These are phyloP conservation scores for Drosophila ogumai DNA, from an alignment of 1,140 invertebrate species.

Conservation along the genomic window DNA sequence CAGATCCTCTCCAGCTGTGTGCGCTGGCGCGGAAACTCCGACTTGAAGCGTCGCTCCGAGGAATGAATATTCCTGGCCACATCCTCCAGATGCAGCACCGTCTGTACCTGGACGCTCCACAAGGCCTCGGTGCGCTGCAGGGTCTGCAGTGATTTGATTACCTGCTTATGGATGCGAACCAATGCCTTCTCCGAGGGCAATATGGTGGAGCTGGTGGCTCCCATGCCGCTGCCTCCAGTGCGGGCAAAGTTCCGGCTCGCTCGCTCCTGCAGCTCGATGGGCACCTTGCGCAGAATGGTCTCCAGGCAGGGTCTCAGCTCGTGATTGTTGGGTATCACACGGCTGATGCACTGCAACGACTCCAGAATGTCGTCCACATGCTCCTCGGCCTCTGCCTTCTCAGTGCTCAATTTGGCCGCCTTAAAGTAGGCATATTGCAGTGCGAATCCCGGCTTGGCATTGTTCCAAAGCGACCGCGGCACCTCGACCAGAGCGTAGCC, in stretches of 20 bases:
- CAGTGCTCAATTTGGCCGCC: slow-evolving; percentile 97
- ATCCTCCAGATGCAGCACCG: slow-evolving; percentile 94
- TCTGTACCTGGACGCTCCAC: slow-evolving; percentile 94
- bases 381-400: slow-evolving; percentile 98
- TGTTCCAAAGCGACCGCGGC: slow-evolving; percentile 95
- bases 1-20: slow-evolving; percentile 87
- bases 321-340: slow-evolving; percentile 89
- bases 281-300: slow-evolving; percentile 95
- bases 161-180: slow-evolving; percentile 92
- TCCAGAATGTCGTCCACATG: slow-evolving; percentile 97
- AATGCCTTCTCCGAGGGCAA: slow-evolving; percentile 92
- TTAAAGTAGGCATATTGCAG: slow-evolving; percentile 97
- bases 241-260: slow-evolving; percentile 86
- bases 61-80: slow-evolving; percentile 92
- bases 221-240: slow-evolving; percentile 87
- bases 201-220: slow-evolving; percentile 89
- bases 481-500: slow-evolving; percentile 99
- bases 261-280: slow-evolving; percentile 87
- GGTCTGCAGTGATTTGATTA: slow-evolving; percentile 95
- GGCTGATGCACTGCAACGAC: slow-evolving; percentile 90
- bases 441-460: slow-evolving; percentile 91
- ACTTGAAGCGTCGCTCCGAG: slow-evolving; percentile 91
- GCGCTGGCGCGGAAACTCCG: slow-evolving; percentile 89
- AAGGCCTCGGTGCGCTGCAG: slow-evolving; percentile 95
- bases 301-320: slow-evolving; percentile 90